A percentile compares a stretch with the other conserved stretches of the same genome.
These are phyloP conservation scores for Griposia aprilina DNA, from an alignment of 2,888 invertebrate species.

Conservation along the genomic window DNA sequence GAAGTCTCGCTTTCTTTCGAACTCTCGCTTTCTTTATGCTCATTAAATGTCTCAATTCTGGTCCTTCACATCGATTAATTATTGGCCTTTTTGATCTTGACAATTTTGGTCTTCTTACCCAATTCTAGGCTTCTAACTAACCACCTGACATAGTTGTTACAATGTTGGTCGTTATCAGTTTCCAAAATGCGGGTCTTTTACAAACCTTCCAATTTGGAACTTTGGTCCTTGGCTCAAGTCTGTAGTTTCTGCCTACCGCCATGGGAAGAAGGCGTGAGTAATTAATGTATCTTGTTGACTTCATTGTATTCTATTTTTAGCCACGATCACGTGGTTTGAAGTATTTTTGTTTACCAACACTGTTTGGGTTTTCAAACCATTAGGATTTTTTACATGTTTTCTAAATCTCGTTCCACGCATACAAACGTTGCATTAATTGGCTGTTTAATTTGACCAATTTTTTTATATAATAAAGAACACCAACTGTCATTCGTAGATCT, in stretches of 20 bases:
- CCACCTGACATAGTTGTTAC: neutral
- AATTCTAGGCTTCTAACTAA: neutral
- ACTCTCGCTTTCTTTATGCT: neutral
- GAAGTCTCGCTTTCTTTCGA: neutral
- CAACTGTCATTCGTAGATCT: neutral
- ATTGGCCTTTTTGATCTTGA: neutral
- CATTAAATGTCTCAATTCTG: neutral
- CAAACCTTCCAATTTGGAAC: neutral
- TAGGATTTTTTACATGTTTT: conserved; percentile 14
- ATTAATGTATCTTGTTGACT: neutral
- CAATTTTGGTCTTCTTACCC: neutral
- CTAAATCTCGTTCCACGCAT: conserved; percentile 7
- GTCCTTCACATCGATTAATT: no score
- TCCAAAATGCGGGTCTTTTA: neutral
- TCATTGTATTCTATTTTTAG: conserved; percentile 10
- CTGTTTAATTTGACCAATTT: neutral
- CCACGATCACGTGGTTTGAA: neutral
- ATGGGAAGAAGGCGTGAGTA: no score
- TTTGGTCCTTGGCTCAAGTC: neutral
- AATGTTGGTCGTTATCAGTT: neutral
- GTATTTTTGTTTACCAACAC: conserved; percentile 22
- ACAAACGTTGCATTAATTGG: conserved; percentile 27
- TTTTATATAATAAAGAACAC: neutral
- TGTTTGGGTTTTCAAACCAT: conserved; percentile 30
- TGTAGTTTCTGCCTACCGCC: neutral